Evolutionary conservation across 2,113 vertebrate species (phyloP).

Genomic region (Alethe diademata): DNA sequence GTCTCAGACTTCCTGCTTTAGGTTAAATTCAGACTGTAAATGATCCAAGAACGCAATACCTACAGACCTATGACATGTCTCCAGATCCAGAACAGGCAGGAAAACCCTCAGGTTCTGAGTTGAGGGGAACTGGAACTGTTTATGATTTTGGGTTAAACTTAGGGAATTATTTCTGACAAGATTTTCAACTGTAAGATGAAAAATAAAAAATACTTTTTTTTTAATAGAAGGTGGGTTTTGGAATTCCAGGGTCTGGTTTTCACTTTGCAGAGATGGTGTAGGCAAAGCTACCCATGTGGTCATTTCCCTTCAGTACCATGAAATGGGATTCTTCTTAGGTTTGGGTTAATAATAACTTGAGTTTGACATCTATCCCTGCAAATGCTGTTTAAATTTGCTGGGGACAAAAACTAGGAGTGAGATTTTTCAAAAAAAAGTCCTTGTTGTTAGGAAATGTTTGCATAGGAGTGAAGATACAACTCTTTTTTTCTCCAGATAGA

Average conservation of each 20-base stretch:
- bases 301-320: background rate
- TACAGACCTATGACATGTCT: background rate
- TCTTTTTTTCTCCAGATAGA: background rate
- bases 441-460: background rate
- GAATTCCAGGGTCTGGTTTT: background rate
- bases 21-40: background rate
- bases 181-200: background rate
- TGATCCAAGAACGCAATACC: background rate
- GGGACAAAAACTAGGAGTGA: background rate
- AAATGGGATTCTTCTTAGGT: background rate
- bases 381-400: background rate
- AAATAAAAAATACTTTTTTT: background rate
- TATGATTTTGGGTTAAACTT: background rate
- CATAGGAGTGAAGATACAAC: background rate
- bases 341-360: background rate
- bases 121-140: background rate
- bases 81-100: background rate
- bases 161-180: background rate
- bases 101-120: background rate
- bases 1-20: background rate
- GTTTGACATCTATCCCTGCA: background rate
- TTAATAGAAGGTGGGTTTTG: background rate
- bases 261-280: background rate
- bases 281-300: background rate
- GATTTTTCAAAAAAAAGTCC: background rate